Evolutionary conservation across 2,888 invertebrate genomes (phyloP).

Genomic region (Hyposoter dolosus): DNA sequence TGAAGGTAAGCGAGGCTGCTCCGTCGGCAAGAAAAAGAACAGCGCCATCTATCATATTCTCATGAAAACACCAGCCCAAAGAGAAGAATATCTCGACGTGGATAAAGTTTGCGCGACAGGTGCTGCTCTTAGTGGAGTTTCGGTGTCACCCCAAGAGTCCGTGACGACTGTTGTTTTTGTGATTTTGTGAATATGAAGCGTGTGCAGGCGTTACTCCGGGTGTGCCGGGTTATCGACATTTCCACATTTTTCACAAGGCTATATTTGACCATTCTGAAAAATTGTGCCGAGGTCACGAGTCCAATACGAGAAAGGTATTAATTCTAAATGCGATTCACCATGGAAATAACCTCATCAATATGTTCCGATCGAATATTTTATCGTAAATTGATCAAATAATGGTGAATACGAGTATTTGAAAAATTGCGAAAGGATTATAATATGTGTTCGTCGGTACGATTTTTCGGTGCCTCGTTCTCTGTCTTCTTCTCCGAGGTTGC

Average conservation of each 20-base stretch:
- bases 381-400: not conserved
- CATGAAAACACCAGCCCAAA: not conserved
- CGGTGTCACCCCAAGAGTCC: not conserved
- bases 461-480: not conserved
- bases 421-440: constrained; percentile 6
- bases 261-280: not conserved
- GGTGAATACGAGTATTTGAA: not conserved
- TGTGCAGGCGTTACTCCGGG: constrained; percentile 3
- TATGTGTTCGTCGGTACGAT: constrained; percentile 39
- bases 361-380: not conserved
- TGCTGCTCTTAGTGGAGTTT: constrained; percentile 45
- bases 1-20: not conserved
- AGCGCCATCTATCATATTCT: not conserved
- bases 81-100: not conserved
- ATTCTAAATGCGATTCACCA: not conserved
- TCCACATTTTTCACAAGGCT: not conserved
- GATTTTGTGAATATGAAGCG: not conserved
- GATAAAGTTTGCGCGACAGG: constrained; percentile 28
- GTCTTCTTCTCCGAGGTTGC: constrained; percentile 12
- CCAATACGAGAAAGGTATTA: not conserved
- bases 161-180: not conserved
- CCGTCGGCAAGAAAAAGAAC: constrained; percentile 10
- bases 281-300: constrained; percentile 1
- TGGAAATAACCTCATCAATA: not conserved
- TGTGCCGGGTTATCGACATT: constrained; percentile 6